A percentile compares a stretch with the other conserved stretches of the same genome.
Conservation (phyloP, 2,113 vertebrate genomes). For the Carettochelys insculpta region DNA sequence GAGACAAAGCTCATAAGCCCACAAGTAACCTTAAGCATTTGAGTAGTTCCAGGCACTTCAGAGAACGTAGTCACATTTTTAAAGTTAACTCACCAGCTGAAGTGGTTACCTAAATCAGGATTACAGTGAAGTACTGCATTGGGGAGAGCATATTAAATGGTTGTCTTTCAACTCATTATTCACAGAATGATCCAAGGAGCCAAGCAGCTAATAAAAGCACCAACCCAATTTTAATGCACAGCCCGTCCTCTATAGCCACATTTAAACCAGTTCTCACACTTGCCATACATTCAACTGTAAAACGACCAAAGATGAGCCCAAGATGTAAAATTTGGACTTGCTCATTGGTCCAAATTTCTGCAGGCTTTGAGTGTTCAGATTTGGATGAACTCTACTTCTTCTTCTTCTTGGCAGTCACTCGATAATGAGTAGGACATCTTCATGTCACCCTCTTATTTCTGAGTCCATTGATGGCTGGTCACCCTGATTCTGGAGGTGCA, state of each 20-base stretch:
- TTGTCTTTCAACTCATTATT: not conserved
- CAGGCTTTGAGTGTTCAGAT: not conserved
- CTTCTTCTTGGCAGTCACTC: too few relatives aligned
- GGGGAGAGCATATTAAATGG: not conserved
- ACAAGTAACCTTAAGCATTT: not conserved
- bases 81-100: not conserved
- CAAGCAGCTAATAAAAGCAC: not conserved
- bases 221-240: not conserved
- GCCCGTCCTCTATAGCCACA: not conserved
- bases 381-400: too few relatives aligned
- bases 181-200: not conserved
- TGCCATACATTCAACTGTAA: not conserved
- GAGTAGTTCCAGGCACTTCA: not conserved
- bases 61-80: not conserved
- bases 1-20: not conserved
- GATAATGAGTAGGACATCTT: too few relatives aligned
- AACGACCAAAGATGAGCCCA: not conserved
- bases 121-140: too few relatives aligned
- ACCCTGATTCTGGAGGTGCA: too few relatives aligned
- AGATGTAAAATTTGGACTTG: not conserved
- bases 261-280: not conserved
- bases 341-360: not conserved
- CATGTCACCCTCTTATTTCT: too few relatives aligned
- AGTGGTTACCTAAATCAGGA: not conserved
- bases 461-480: too few relatives aligned